phyloP scores from a whole-genome alignment of 2,797 vertebrate genomes.

The Agapornis canus region DNA sequence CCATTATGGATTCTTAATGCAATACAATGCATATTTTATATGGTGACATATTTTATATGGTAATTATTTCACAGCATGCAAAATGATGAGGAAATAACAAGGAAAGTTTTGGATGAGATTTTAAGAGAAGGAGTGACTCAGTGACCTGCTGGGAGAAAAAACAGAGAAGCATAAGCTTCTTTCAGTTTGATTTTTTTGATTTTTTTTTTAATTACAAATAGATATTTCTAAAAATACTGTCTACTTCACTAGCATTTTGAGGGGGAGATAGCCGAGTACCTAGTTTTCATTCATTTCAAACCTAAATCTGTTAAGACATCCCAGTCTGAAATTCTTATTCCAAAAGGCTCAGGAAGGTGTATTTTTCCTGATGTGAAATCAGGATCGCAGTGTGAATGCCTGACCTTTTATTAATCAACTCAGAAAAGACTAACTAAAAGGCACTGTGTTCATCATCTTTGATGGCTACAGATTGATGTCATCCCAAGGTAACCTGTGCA shows the following conservation, averaged over 20 bases:
- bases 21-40: not conserved
- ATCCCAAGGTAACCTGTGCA: not conserved
- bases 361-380: not conserved
- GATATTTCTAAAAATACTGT: not conserved
- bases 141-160: not conserved
- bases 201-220: not conserved
- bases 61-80: slow-evolving; percentile 11
- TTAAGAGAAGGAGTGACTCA: slow-evolving; percentile 13
- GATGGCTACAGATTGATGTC: not conserved
- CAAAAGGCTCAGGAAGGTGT: not conserved
- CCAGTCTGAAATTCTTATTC: not conserved
- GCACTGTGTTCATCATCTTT: not conserved
- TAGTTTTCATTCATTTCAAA: not conserved
- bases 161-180: not conserved
- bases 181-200: not conserved
- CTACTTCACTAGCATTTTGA: not conserved
- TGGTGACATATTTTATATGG: not conserved
- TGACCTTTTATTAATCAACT: not conserved
- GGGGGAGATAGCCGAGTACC: not conserved
- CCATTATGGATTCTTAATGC: not conserved
- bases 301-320: not conserved
- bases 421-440: not conserved
- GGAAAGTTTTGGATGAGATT: not conserved
- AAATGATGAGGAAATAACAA: not conserved
- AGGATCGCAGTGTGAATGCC: not conserved